Evolutionary conservation across 1,140 invertebrate genomes (phyloP), one percentile per base, ranked within the genome.

Genomic region (Atta colombica): DNA sequence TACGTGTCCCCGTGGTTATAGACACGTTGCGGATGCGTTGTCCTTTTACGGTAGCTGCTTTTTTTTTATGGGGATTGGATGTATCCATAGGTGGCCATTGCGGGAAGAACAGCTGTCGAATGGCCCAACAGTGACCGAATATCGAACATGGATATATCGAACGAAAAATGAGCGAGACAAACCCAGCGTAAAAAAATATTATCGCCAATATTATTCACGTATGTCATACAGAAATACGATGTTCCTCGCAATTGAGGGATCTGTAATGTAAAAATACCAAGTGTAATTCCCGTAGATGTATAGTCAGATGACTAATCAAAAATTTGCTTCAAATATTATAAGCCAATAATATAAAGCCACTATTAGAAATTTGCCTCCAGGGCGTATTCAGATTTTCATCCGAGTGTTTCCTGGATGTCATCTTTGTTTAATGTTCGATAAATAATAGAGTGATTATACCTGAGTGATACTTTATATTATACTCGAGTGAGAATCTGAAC

Each of bases 1-100:
- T 58, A 45, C 81, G 45, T 77, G 45, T 49, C 68, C n/a, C 18
- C 66, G 66, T 86, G 77, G 53, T 86, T 58, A 72, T 61, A 77
- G 82, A 78, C 75, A 39, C 61, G 28, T 31, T 39, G 31, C 82
- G 72, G 80, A 84, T 75, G 25, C 65, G 63, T 85, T 77, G 60
- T 78, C 82, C 82, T 85, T 77, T 75, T 77, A 65, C 82, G 60
- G 35, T 18, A 74, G 25, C 25, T 74, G 18, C 35, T 28, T 60
- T 25, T 69, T 25, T 51, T 69, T 82, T 60, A 58, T 71, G 31
- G 5, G 31, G 18, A 58, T 60, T 25, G 53, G 3, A 31, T 18
- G 39, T 45, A 25, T n/a, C 39, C 2, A 45, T 63, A 51, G 69
- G n/a, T 84, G 80, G 58, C 8, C 80, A 61, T 49, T 63, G n/a